Evolutionary conservation across 1,140 invertebrate species (phyloP).

Genomic region (Ostrea denselamellosa): DNA sequence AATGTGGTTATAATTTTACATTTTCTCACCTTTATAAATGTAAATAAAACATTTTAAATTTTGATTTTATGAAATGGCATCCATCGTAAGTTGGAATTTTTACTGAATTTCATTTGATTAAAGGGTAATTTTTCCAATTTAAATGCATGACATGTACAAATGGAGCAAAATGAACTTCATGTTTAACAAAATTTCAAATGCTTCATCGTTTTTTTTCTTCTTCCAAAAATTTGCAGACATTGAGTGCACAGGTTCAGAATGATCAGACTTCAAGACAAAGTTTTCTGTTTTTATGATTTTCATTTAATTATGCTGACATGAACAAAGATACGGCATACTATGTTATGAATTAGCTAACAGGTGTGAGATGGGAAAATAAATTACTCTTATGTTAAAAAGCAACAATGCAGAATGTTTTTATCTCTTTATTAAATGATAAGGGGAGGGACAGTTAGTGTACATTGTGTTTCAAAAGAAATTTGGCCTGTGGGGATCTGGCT

Average conservation of each 20-base stretch:
- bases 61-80: constrained; percentile 10
- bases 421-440: no score
- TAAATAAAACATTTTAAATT: constrained; percentile 1
- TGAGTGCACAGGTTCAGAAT: not conserved
- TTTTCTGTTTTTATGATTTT: no score
- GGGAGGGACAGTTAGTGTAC: no score
- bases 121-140: not conserved
- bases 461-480: no score
- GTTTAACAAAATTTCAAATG: not conserved
- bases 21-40: constrained; percentile 36
- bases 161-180: not conserved
- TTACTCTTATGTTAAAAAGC: no score
- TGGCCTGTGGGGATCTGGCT: no score
- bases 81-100: not conserved
- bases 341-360: no score
- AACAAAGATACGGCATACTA: no score
- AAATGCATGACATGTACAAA: not conserved
- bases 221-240: not conserved
- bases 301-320: no score
- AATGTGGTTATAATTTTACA: not conserved
- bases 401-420: no score
- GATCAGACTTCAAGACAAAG: no score
- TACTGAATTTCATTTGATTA: not conserved
- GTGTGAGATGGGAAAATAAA: no score
- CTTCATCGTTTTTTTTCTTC: not conserved